These are phyloP conservation scores for Trichechus manatus DNA, from an alignment of 2,113 vertebrate species.

Conservation along the genomic window DNA sequence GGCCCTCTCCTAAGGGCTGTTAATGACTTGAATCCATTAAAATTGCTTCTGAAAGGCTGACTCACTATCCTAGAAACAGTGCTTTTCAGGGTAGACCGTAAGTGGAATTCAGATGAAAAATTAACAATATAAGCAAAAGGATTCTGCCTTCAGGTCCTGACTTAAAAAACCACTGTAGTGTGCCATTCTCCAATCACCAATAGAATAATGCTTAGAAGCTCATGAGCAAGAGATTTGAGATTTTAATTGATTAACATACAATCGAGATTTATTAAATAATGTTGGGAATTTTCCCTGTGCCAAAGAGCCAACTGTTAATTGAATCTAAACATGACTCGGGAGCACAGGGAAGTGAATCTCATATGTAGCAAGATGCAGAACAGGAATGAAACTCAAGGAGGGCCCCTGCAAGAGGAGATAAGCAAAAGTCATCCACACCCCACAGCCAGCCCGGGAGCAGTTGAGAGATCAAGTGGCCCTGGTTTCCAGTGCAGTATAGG, in stretches of 20 bases:
- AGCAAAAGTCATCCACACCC: not conserved
- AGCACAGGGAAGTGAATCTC: not conserved
- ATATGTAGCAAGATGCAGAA: not conserved
- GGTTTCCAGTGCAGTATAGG: not conserved
- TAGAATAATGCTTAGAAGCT: not conserved
- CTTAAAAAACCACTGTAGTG: constrained; percentile 32
- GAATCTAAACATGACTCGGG: not conserved
- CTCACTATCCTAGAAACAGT: not conserved
- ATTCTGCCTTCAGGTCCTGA: not conserved
- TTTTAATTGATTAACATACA: not conserved
- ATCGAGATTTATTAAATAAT: not conserved
- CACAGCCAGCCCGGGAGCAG: not conserved
- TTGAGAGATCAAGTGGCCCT: not conserved
- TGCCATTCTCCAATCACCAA: not conserved
- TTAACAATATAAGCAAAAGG: not conserved
- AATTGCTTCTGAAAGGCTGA: not conserved
- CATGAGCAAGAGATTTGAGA: not conserved
- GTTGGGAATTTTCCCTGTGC: not conserved
- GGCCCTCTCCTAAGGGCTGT: not conserved
- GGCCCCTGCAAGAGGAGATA: not conserved
- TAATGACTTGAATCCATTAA: not conserved
- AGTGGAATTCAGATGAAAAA: not conserved
- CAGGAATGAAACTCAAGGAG: not conserved
- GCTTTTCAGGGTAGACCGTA: not conserved
- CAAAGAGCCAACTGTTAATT: not conserved